These are phyloP conservation scores for Trachemys scripta DNA, from an alignment of 2,113 vertebrate species.

Conservation along the genomic window DNA sequence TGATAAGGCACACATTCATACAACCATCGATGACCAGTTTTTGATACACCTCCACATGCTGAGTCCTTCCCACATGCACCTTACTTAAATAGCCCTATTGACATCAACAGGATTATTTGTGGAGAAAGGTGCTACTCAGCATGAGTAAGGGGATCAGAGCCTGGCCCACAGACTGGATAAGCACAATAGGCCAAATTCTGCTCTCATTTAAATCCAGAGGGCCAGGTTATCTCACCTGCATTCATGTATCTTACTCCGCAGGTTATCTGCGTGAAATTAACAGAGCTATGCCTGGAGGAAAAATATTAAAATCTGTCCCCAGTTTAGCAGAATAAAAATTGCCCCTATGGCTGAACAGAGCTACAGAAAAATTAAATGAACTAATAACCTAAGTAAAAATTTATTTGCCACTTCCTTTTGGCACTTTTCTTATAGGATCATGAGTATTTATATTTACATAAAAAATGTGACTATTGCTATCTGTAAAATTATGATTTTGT, in stretches of 20 bases:
- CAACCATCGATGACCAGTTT: background rate
- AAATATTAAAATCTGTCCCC: background rate
- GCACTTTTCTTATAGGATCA: background rate
- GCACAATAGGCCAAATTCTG: background rate
- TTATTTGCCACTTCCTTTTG: accelerated
- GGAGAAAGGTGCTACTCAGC: background rate
- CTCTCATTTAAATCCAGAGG: background rate
- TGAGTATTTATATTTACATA: accelerated
- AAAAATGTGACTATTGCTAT: background rate
- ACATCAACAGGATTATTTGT: background rate
- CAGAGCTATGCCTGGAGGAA: background rate
- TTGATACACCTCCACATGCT: background rate
- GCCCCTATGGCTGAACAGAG: background rate
- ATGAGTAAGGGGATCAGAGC: background rate
- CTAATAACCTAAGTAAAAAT: background rate
- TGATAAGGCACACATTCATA: background rate
- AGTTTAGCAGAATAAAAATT: background rate
- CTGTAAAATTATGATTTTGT: background rate
- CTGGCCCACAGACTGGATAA: background rate
- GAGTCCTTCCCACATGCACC: background rate
- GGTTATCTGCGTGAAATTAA: background rate
- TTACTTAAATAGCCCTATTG: background rate
- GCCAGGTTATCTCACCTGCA: background rate
- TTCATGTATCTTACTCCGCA: background rate
- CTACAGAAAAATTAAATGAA: background rate